A percentile compares a stretch with the other conserved stretches of the same genome.
phyloP scores from a whole-genome alignment of 2,888 invertebrate species.

The Petrolisthes manimaculis region DNA sequence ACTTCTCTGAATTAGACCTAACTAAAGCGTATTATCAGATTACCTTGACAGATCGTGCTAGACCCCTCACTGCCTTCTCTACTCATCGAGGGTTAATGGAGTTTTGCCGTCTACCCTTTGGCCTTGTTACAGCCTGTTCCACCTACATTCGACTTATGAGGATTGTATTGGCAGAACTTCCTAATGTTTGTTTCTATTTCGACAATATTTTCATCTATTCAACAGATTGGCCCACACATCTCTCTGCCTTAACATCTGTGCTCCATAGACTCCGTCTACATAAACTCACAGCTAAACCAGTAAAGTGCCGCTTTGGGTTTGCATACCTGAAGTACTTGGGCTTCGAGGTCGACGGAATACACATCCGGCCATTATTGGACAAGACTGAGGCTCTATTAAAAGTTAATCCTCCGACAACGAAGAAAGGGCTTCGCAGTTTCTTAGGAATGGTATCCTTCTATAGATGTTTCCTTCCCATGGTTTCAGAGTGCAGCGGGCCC shows the following conservation, averaged over 20 bases:
- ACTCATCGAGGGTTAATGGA: no score
- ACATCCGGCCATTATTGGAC: background rate
- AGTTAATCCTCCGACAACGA: background rate
- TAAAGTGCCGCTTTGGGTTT: background rate
- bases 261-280: background rate
- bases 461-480: background rate
- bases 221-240: slow-evolving; percentile 4
- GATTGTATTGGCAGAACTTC: no score
- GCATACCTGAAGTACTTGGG: slow-evolving; percentile 10
- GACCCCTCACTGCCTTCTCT: no score
- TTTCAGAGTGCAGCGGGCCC: background rate
- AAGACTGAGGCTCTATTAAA: background rate
- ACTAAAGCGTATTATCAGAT: no score
- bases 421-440: background rate
- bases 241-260: background rate
- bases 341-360: background rate
- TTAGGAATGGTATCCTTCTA: slow-evolving; percentile 33
- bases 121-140: slow-evolving; percentile 21
- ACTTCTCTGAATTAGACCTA: no score
- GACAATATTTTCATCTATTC: background rate
- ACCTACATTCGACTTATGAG: slow-evolving; percentile 12
- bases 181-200: no score
- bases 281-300: no score
- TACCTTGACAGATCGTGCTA: no score
- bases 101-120: no score